phyloP scores from a whole-genome alignment of 2,888 invertebrate species.

The Diplolepis rosae region DNA sequence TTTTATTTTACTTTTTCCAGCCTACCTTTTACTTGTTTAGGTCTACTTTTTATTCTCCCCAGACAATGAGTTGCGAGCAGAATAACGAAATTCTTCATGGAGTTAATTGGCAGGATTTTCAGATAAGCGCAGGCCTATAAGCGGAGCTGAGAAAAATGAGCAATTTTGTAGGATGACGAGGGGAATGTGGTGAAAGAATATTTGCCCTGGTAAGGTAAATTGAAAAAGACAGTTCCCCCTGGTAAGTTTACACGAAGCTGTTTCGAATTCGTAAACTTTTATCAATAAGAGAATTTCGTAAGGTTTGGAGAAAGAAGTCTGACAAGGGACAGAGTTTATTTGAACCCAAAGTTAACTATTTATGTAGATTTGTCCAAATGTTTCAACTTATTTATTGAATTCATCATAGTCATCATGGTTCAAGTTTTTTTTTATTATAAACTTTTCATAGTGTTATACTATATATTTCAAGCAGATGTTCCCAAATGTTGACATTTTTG shows the following conservation, averaged over 20 bases:
- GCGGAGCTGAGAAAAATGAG: not conserved
- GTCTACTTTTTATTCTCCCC: constrained; percentile 7
- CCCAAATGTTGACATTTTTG: too few relatives aligned
- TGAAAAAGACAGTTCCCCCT: not conserved
- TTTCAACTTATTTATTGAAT: not conserved
- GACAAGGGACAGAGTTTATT: not conserved
- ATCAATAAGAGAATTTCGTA: not conserved
- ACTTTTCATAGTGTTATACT: too few relatives aligned
- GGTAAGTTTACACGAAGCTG: not conserved
- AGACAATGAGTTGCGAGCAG: not conserved
- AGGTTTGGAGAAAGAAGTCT: not conserved
- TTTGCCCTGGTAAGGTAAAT: not conserved
- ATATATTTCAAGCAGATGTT: too few relatives aligned
- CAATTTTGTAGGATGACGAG: not conserved
- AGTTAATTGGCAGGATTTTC: constrained; percentile 18
- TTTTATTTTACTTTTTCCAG: too few relatives aligned
- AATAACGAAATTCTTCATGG: constrained; percentile 3
- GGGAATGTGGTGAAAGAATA: not conserved
- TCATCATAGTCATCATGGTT: not conserved
- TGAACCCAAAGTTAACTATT: not conserved
- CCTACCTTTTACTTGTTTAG: constrained; percentile 7
- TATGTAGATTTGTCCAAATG: not conserved
- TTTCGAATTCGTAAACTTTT: not conserved
- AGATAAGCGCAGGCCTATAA: not conserved
- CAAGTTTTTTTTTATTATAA: not conserved